Percentiles rank a stretch among this genome's conserved stretches.
Evolutionary conservation across 2,888 invertebrate species (phyloP).

Genomic region (Cryptus armator): DNA sequence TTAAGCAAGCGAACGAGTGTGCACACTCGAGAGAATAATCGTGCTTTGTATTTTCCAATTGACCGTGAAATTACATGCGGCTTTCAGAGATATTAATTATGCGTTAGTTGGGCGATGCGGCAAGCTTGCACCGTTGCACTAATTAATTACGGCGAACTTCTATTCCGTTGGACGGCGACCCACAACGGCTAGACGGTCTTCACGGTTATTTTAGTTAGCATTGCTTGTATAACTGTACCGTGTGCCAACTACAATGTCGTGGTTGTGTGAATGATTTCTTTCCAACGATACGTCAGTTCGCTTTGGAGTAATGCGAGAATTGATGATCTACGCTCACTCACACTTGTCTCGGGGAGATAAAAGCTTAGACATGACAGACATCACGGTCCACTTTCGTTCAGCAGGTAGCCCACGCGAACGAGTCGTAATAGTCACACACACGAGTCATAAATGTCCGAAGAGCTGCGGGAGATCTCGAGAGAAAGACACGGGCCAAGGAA

Average conservation of each 20-base stretch:
- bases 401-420: conserved; percentile 43
- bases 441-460: conserved; percentile 35
- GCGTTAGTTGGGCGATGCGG: conserved; percentile 20
- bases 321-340: conserved; percentile 33
- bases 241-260: conserved; percentile 13
- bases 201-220: conserved; percentile 20
- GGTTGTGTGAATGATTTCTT: conserved; percentile 21
- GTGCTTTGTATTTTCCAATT: conserved; percentile 58
- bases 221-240: neutral
- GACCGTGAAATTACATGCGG: conserved; percentile 60
- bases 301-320: neutral
- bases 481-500: conserved; percentile 14
- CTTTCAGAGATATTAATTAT: conserved; percentile 18
- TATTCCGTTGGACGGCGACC: conserved; percentile 15
- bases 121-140: conserved; percentile 45
- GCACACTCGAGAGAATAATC: conserved; percentile 21
- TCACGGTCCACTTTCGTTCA: conserved; percentile 40
- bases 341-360: neutral
- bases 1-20: conserved; percentile 11
- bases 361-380: conserved; percentile 22
- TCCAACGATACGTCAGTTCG: neutral
- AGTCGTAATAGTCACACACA: conserved; percentile 35
- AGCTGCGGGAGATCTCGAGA: neutral
- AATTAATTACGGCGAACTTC: conserved; percentile 51
- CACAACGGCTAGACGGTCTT: neutral